A percentile compares a stretch with the other conserved stretches of the same genome.
Evolutionary conservation across 2,888 invertebrate genomes (phyloP).

Genomic region (Scelioninae gen. 2): DNA sequence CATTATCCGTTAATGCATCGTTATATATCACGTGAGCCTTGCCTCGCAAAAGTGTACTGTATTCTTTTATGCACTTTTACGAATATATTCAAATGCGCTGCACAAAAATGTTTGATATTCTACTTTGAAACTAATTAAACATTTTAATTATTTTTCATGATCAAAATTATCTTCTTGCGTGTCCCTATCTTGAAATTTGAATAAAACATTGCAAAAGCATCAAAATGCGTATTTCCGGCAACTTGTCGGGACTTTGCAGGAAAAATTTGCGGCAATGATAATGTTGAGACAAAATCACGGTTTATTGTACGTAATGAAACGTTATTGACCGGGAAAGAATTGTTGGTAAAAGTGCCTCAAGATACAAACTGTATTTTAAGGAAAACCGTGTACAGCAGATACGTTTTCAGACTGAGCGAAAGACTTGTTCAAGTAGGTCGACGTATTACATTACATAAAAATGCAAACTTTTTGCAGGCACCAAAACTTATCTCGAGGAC

Average conservation of each 20-base stretch:
- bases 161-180: too few species aligned
- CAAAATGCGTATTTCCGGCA: too few species aligned
- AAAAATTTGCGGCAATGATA: too few species aligned
- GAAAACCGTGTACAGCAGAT: conserved; percentile 18
- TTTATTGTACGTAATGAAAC: conserved; percentile 25
- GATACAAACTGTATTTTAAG: conserved; percentile 28
- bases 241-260: too few species aligned
- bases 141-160: too few species aligned
- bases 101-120: not conserved
- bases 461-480: conserved; percentile 6
- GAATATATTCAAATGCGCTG: not conserved
- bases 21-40: conserved; percentile 28
- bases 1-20: conserved; percentile 48
- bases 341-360: conserved; percentile 28
- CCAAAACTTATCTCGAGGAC: too few species aligned
- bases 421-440: conserved; percentile 23
- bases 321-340: conserved; percentile 19
- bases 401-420: conserved; percentile 15
- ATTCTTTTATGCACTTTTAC: conserved; percentile 3
- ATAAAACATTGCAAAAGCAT: too few species aligned
- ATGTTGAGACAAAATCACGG: too few species aligned
- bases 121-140: too few species aligned
- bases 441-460: conserved; percentile 7
- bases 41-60: conserved; percentile 16
- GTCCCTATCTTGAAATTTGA: too few species aligned